A percentile compares a stretch with the other conserved stretches of the same genome.
Conservation (phyloP, 2,113 vertebrate genomes). For the Oceanites oceanicus region DNA sequence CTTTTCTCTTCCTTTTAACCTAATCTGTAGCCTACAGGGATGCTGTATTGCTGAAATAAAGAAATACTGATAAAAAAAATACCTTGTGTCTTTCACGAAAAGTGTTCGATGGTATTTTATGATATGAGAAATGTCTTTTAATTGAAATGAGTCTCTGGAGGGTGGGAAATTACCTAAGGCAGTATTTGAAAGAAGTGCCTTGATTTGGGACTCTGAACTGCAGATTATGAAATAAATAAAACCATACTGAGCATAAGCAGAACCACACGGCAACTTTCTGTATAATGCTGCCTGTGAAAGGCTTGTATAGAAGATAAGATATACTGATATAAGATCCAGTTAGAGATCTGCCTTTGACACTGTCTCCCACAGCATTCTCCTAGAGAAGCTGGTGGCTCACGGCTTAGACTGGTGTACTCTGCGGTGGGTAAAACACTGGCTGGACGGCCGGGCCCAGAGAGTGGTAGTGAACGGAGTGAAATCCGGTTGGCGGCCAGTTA, state of each 20-base stretch:
- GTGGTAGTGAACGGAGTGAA: too few species aligned
- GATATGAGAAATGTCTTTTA: not conserved
- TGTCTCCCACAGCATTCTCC: too few species aligned
- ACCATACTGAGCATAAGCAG: not conserved
- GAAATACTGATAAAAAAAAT: not conserved
- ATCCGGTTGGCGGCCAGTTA: too few species aligned
- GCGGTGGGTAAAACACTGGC: too few species aligned
- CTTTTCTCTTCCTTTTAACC: not conserved
- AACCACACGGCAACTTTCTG: not conserved
- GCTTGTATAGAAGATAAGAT: not conserved
- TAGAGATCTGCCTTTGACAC: too few species aligned
- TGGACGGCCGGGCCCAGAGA: too few species aligned
- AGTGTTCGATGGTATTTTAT: not conserved
- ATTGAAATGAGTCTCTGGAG: not conserved
- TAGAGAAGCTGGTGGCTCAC: too few species aligned
- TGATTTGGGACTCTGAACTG: not conserved
- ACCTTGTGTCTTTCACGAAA: not conserved
- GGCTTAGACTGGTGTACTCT: too few species aligned
- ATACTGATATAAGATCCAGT: not conserved
- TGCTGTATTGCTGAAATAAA: not conserved
- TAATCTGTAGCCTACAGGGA: not conserved
- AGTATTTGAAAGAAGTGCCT: not conserved
- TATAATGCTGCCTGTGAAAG: not conserved
- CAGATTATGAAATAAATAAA: not conserved
- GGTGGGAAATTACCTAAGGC: not conserved